A percentile compares a stretch with the other conserved stretches of the same genome.
These are phyloP conservation scores for Polypterus senegalus DNA, from an alignment of 2,113 vertebrate species.

Conservation along the genomic window DNA sequence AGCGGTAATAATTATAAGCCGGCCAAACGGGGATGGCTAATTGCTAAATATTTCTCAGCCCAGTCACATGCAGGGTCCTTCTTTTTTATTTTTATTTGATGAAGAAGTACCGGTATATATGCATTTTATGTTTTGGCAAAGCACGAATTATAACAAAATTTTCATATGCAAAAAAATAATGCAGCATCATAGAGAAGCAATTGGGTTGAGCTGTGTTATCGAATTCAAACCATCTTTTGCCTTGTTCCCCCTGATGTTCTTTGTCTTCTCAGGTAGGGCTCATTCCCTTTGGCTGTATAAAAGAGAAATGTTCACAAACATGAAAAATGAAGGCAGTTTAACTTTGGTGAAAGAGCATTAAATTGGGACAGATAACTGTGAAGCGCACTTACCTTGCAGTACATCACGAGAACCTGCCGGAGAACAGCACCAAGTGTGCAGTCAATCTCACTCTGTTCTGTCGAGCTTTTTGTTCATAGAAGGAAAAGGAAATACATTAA, in stretches of 20 bases:
- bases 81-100: constrained; percentile 16
- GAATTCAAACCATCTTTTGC: too few species aligned
- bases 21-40: constrained; percentile 63
- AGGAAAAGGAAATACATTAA: neutral
- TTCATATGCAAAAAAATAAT: too few species aligned
- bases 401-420: constrained; percentile 3
- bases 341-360: constrained; percentile 39
- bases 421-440: neutral
- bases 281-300: too few species aligned
- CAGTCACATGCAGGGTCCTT: constrained; percentile 45
- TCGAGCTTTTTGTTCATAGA: constrained; percentile 7
- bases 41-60: constrained; percentile 49
- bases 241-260: too few species aligned
- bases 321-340: constrained; percentile 39
- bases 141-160: too few species aligned
- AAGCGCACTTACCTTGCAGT: constrained; percentile 31
- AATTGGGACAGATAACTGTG: constrained; percentile 38
- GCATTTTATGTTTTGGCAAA: too few species aligned
- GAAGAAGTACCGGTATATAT: neutral
- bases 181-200: too few species aligned
- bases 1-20: constrained; percentile 80
- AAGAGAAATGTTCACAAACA: constrained; percentile 1
- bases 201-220: too few species aligned
- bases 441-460: constrained; percentile 6
- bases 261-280: too few species aligned